Evolutionary conservation across 1,140 invertebrate genomes (phyloP).

Genomic region (Monochamus saltuarius): DNA sequence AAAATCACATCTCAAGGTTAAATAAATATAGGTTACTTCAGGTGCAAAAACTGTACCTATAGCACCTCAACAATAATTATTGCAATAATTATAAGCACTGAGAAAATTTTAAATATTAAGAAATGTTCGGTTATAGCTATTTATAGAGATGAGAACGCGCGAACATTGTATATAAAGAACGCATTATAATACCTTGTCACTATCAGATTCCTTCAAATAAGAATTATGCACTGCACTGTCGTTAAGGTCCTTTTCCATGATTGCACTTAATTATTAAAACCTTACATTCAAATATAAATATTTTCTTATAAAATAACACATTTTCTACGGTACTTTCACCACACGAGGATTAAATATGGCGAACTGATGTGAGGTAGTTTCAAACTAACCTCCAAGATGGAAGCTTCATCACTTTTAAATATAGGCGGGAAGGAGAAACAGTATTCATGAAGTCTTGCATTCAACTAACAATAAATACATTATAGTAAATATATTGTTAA

Average conservation of each 20-base stretch:
- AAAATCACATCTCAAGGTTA: constrained; percentile 22
- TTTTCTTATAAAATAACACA: constrained; percentile 33
- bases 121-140: constrained; percentile 24
- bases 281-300: constrained; percentile 23
- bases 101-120: constrained; percentile 3
- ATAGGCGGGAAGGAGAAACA: too few species aligned
- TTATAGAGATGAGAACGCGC: constrained; percentile 44
- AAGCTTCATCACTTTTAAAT: too few species aligned
- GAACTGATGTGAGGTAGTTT: constrained; percentile 4
- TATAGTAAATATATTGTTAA: too few species aligned
- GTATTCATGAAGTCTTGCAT: too few species aligned
- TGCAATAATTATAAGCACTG: constrained; percentile 6
- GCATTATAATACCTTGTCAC: constrained; percentile 37
- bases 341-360: constrained; percentile 44
- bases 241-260: constrained; percentile 39
- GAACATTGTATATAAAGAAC: constrained; percentile 38
- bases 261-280: constrained; percentile 31
- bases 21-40: constrained; percentile 17
- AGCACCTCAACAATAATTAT: constrained; percentile 18
- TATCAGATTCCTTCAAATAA: constrained; percentile 27
- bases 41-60: constrained; percentile 7
- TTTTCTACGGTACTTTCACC: constrained; percentile 41
- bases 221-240: constrained; percentile 31
- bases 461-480: too few species aligned
- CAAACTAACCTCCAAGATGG: too few species aligned